phyloP scores from a whole-genome alignment of 2,113 vertebrate genomes.

The Cricetomys ansorgei region DNA sequence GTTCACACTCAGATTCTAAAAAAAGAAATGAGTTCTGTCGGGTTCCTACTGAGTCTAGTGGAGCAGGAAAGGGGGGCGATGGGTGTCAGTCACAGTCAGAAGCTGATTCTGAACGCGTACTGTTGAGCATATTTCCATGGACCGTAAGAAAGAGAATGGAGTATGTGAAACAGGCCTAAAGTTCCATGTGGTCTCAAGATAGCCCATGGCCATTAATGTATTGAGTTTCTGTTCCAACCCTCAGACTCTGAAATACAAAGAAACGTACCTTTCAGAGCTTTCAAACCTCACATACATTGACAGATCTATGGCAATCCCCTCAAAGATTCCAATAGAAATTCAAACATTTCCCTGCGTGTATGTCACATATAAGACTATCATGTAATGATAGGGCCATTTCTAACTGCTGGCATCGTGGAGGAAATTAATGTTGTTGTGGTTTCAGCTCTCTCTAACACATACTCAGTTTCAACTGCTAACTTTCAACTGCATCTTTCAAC shows the following conservation, averaged over 20 bases:
- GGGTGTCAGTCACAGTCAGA: background rate
- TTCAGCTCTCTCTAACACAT: background rate
- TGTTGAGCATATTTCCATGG: background rate
- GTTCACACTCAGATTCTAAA: background rate
- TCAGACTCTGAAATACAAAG: background rate
- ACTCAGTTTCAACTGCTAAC: background rate
- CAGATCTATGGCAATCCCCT: background rate
- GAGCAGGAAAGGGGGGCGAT: background rate
- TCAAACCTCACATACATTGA: background rate
- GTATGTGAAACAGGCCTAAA: background rate
- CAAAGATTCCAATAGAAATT: background rate
- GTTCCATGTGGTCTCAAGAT: background rate
- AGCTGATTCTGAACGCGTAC: background rate
- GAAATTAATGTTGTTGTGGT: too few relatives aligned
- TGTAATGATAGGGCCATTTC: background rate
- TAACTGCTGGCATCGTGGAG: background rate
- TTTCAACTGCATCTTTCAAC: background rate
- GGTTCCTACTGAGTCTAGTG: background rate
- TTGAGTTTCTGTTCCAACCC: background rate
- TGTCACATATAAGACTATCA: background rate
- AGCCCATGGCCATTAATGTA: background rate
- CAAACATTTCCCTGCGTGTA: background rate
- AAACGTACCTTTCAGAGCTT: background rate
- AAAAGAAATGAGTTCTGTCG: background rate
- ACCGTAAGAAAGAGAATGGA: background rate